A percentile compares a stretch with the other conserved stretches of the same genome.
phyloP scores from a whole-genome alignment of 2,797 vertebrate species.

The Euthynnus affinis region DNA sequence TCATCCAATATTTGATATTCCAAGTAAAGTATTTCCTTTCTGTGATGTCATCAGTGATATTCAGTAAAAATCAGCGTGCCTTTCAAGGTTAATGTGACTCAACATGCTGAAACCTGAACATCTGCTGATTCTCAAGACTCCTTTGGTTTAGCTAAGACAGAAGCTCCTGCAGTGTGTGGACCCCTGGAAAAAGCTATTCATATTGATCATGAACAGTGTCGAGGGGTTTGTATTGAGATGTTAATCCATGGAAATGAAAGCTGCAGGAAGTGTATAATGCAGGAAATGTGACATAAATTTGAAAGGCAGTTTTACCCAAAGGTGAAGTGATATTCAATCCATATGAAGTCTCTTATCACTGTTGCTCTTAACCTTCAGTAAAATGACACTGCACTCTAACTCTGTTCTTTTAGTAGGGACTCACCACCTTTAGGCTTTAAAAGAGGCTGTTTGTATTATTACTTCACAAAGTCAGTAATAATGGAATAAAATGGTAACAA shows the following conservation, averaged over 20 bases:
- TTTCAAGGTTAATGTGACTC: slow-evolving; percentile 13
- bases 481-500: neutral
- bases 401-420: neutral
- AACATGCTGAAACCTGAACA: slow-evolving; percentile 9
- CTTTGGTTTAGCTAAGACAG: neutral
- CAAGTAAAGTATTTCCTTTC: neutral
- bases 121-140: neutral
- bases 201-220: neutral
- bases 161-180: neutral
- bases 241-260: slow-evolving; percentile 45
- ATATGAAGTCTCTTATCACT: neutral
- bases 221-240: slow-evolving; percentile 22
- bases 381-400: slow-evolving; percentile 2
- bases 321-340: neutral
- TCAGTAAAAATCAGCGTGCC: neutral
- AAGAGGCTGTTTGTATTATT: neutral
- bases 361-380: slow-evolving; percentile 6
- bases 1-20: neutral
- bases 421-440: neutral
- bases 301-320: neutral
- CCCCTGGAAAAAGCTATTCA: neutral
- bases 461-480: neutral
- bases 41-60: neutral
- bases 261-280: slow-evolving; percentile 3
- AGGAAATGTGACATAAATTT: slow-evolving; percentile 1